phyloP scores from a whole-genome alignment of 2,113 vertebrate species.

The Ailuropoda melanoleuca region DNA sequence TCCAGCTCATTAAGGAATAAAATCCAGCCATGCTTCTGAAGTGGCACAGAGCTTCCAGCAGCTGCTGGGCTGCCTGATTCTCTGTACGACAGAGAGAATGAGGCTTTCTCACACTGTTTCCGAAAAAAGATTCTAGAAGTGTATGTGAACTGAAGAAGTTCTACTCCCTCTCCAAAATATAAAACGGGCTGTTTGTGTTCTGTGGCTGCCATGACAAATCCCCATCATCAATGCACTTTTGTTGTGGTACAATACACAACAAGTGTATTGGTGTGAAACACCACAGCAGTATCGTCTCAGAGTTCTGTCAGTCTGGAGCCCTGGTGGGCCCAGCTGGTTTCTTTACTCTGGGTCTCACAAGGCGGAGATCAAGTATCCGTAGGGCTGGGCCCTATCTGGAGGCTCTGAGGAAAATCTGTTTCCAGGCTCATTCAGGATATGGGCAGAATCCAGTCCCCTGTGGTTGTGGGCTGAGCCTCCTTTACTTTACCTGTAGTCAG shows the following conservation, averaged over 20 bases:
- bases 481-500: not conserved
- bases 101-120: not conserved
- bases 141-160: not conserved
- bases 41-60: not conserved
- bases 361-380: not conserved
- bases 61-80: not conserved
- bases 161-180: not conserved
- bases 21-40: not conserved
- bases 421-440: not conserved
- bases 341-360: not conserved
- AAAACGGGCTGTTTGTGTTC: not conserved
- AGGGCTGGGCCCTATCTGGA: not conserved
- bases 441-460: not conserved
- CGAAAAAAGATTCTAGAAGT: not conserved
- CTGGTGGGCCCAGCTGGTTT: not conserved
- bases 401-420: not conserved
- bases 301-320: not conserved
- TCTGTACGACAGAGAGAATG: not conserved
- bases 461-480: not conserved
- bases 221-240: not conserved
- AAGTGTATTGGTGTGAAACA: not conserved
- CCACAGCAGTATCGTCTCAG: not conserved
- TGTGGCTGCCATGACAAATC: not conserved
- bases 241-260: no score
- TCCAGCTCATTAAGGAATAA: constrained; percentile 51